phyloP scores from a whole-genome alignment of 2,113 vertebrate species.

The Maccullochella peelii region DNA sequence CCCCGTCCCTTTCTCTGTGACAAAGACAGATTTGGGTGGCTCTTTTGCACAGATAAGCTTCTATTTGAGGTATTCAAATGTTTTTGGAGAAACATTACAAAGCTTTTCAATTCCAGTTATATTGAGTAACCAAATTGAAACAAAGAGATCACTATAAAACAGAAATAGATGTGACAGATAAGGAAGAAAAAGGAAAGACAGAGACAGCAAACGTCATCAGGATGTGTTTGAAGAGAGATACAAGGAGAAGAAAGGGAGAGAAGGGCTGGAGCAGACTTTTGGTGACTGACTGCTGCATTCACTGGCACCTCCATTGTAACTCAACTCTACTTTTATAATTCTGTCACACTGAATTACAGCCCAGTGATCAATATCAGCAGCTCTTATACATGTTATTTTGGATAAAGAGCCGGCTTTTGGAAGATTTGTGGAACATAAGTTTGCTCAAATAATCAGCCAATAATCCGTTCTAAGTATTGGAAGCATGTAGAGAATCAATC shows the following conservation, averaged over 20 bases:
- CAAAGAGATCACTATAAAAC: conserved; percentile 2
- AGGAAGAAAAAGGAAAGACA: background rate
- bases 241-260: conserved; percentile 25
- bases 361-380: conserved; percentile 50
- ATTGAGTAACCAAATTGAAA: conserved; percentile 2
- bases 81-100: background rate
- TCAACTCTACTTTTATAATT: conserved; percentile 40
- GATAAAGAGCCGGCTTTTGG: conserved; percentile 47
- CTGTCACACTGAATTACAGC: conserved; percentile 42
- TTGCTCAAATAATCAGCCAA: conserved; percentile 53
- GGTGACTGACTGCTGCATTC: conserved; percentile 10
- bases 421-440: conserved; percentile 41
- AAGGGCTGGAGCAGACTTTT: background rate
- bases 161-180: conserved; percentile 8
- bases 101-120: background rate
- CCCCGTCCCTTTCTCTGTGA: background rate
- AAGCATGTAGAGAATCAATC: conserved; percentile 62
- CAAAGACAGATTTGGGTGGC: conserved; percentile 5
- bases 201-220: conserved; percentile 18
- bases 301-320: conserved; percentile 15
- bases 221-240: background rate
- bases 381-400: conserved; percentile 32
- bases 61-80: conserved; percentile 4
- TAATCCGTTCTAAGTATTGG: conserved; percentile 27
- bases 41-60: background rate